phyloP scores from a whole-genome alignment of 2,797 vertebrate genomes.

The Eleutherodactylus coqui region DNA sequence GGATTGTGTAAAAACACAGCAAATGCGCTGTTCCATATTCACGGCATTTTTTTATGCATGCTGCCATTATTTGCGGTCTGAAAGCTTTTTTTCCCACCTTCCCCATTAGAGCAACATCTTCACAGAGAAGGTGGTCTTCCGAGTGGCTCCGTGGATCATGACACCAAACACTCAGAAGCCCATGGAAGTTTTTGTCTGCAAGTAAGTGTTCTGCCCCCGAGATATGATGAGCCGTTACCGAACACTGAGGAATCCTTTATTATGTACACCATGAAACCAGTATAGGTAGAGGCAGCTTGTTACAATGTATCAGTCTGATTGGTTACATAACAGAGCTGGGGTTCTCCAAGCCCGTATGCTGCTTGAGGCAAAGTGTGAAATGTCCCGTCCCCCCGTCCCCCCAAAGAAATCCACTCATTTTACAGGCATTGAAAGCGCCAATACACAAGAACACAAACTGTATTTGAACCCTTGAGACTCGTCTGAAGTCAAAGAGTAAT shows the following conservation, averaged over 20 bases:
- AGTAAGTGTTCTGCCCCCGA: conserved; percentile 65
- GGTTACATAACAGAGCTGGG: background rate
- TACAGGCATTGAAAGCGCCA: too few relatives aligned
- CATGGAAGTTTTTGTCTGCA: conserved; percentile 84
- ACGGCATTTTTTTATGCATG: too few relatives aligned
- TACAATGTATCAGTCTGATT: background rate
- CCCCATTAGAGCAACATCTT: conserved; percentile 71
- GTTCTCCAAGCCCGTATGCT: too few relatives aligned
- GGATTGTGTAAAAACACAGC: too few relatives aligned
- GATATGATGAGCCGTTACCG: background rate
- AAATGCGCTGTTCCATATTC: too few relatives aligned
- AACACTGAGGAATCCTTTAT: background rate
- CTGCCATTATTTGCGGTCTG: background rate
- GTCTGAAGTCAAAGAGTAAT: too few relatives aligned
- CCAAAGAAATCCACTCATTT: too few relatives aligned
- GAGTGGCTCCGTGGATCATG: conserved; percentile 90
- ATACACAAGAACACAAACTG: too few relatives aligned
- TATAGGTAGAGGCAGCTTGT: background rate
- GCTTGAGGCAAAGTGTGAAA: too few relatives aligned
- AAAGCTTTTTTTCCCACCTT: background rate
- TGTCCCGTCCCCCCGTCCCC: too few relatives aligned
- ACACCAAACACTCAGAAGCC: conserved; percentile 87
- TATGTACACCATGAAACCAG: too few relatives aligned
- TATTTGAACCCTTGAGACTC: too few relatives aligned
- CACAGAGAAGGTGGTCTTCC: conserved; percentile 82